Evolutionary conservation across 2,113 vertebrate species (phyloP), one percentile per base, ranked within the genome.

Genomic region (Callipepla squamata): DNA sequence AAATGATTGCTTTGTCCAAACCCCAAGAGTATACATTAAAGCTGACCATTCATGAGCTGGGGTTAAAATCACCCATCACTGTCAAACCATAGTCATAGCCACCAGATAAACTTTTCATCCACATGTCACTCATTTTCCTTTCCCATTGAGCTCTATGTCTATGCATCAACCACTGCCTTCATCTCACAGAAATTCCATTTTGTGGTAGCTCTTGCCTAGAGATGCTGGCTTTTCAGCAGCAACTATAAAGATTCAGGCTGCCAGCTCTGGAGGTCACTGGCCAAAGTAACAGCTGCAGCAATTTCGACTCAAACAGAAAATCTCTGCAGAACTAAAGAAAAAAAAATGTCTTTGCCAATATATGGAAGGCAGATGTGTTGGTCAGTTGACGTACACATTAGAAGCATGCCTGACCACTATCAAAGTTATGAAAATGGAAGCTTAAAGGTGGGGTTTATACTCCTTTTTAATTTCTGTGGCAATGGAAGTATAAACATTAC

Each of bases 111-210:
- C n/a, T 55, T 69, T 30, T n/a, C 14, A 16, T 40, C n/a, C 53
- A n/a, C 38, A 67, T 69, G 22, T 51, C 42, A 16, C 19, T 51
- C 48, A 16, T 62, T 87, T 67, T 50, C 34, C 72, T 78, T 85
- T 62, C 47, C 59, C 34, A 16, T 2, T 11, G 44, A 63, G 38
- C 13, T 16, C 16, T 34, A 36, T 11, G 26, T 19, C 47, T 38
- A 8, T 58, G 53, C 12, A 34, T 22, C 59, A 10, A 6, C 36
- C 40, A 8, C 42, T 57, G 20, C 28, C 7, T n/a, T 44, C 23
- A 28, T 23, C 44, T 23, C 55, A 69, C 23, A 3, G 1, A 28
- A 1, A 2, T 5, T n/a, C 34, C 7, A n/a, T 36, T 38, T 58
- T 59, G 38, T 30, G 17, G 7, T 51, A 67, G 32, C 28, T 42